Conservation (phyloP, 1,140 invertebrate genomes). For the Scaptomyza pallida region DNA sequence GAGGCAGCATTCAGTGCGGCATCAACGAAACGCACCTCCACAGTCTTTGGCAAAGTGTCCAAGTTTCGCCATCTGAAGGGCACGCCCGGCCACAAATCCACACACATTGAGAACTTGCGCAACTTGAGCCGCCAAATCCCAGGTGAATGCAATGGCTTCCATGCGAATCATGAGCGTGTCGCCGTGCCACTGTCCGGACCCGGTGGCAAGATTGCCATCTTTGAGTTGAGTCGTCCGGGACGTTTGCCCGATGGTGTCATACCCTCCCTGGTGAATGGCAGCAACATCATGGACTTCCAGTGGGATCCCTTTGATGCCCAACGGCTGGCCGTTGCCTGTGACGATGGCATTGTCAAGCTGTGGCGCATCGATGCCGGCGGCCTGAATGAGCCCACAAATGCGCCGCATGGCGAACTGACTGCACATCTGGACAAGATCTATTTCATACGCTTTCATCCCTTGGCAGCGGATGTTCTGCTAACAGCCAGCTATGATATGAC, state of each 20-base stretch:
- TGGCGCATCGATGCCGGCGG: constrained; percentile 90
- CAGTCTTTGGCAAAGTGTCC: constrained; percentile 94
- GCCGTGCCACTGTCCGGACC: constrained; percentile 94
- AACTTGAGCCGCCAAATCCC: constrained; percentile 96
- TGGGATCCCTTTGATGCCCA: constrained; percentile 96
- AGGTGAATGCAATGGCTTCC: constrained; percentile 96
- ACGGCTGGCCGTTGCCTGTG: constrained; percentile 93
- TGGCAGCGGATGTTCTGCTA: constrained; percentile 92
- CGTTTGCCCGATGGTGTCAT: constrained; percentile 90
- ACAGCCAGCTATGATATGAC: constrained; percentile 95
- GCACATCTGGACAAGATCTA: constrained; percentile 96
- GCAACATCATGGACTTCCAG: constrained; percentile 95
- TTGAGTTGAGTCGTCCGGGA: constrained; percentile 92
- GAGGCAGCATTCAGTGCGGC: constrained; percentile 86
- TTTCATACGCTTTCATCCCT: constrained; percentile 95
- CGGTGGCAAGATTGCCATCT: constrained; percentile 94
- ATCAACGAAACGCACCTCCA: constrained; percentile 91
- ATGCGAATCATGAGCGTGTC: constrained; percentile 93
- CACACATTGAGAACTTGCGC: constrained; percentile 95
- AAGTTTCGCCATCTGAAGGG: constrained; percentile 97
- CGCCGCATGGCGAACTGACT: constrained; percentile 87
- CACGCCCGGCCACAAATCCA: constrained; percentile 93
- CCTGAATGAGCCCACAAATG: constrained; percentile 86
- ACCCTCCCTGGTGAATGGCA: constrained; percentile 93
- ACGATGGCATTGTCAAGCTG: constrained; percentile 94